A percentile compares a stretch with the other conserved stretches of the same genome.
Conservation (phyloP, 1,140 invertebrate genomes). For the Carposina sasakii region DNA sequence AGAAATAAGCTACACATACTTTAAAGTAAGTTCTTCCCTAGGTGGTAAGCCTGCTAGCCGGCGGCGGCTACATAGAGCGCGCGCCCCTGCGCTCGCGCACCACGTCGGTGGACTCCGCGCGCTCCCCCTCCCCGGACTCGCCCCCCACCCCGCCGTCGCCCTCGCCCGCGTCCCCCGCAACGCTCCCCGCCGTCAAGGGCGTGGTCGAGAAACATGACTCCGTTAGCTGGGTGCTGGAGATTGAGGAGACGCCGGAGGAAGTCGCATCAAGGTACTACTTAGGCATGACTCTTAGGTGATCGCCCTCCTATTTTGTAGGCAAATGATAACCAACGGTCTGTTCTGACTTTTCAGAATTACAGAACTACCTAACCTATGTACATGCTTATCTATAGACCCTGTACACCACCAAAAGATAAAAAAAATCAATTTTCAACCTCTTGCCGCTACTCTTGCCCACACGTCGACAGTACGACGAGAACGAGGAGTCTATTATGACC, state of each 20-base stretch:
- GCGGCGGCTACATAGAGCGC: conserved; percentile 54
- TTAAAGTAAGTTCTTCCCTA: conserved; percentile 19
- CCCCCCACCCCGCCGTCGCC: conserved; percentile 59
- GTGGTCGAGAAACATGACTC: conserved; percentile 88
- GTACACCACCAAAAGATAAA: too few relatives aligned
- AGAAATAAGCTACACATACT: too few relatives aligned
- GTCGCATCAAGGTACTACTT: conserved; percentile 73
- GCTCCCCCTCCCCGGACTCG: conserved; percentile 74
- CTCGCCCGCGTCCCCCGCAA: conserved; percentile 56
- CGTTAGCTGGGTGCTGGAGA: conserved; percentile 87
- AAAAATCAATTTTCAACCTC: too few relatives aligned
- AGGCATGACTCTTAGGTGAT: too few relatives aligned
- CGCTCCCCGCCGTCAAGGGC: conserved; percentile 81
- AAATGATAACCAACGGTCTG: too few relatives aligned
- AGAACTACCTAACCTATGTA: too few relatives aligned
- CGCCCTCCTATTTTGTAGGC: too few relatives aligned
- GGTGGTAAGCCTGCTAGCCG: conserved; percentile 58
- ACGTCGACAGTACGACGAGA: too few relatives aligned
- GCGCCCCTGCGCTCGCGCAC: conserved; percentile 48
- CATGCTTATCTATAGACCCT: too few relatives aligned
- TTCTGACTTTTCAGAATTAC: too few relatives aligned
- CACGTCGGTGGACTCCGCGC: conserved; percentile 42
- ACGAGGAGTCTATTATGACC: too few relatives aligned
- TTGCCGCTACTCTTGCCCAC: too few relatives aligned
- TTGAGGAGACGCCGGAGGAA: conserved; percentile 80